Evolutionary conservation across 64 coral and sea anemone species (phyloP), one percentile per base, ranked within the genome.

Genomic region (Pocillopora damicornis): DNA sequence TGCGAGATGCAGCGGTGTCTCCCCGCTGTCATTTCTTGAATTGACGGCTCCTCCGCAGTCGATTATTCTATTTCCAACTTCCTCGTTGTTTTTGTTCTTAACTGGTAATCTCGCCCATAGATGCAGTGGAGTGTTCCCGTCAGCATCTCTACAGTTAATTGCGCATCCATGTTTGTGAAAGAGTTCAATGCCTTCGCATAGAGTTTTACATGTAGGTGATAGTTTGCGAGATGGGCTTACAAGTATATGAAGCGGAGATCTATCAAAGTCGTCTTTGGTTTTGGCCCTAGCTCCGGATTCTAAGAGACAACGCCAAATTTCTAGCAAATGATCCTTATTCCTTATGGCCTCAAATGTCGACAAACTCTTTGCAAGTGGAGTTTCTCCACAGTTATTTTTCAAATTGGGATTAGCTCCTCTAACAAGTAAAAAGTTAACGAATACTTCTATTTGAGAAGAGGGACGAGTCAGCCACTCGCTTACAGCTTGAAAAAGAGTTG

Each of bases 1-100:
- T 51, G 42, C 42, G 42, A 51, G 7, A 51, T 51, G 42, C 42
- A 51, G 42, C 7, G 42, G 42, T 51, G 42, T 51, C 42, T 51
- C 42, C 7, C 7, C 74, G 0, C 67, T 14, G 15, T 75, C 71
- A 14, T 77, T 86, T 20, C 80, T 61, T 36, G 80, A 59, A 58
- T 84, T 76, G 14, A 89, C 88, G 72, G 65, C 79, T 72, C 76
- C 88, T 23, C 88, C 78, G 14, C 78, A 15, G 11, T 34, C 15
- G 1, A 89, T 51, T 51, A 89, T 51, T 56, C 56, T 1, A 0
- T 88, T 63, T n/a, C 61, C 75, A 3, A 76, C 78, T 56, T 66
- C 10, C 0, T 66, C 61, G 4, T 15, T 15, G 13, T 35, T 17
- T 16, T 36, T 25, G 65, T 37, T 59, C 20, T 79, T 57, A 23